These are phyloP conservation scores for Spilogale gracilis DNA, from an alignment of 2,113 vertebrate genomes.

Conservation along the genomic window DNA sequence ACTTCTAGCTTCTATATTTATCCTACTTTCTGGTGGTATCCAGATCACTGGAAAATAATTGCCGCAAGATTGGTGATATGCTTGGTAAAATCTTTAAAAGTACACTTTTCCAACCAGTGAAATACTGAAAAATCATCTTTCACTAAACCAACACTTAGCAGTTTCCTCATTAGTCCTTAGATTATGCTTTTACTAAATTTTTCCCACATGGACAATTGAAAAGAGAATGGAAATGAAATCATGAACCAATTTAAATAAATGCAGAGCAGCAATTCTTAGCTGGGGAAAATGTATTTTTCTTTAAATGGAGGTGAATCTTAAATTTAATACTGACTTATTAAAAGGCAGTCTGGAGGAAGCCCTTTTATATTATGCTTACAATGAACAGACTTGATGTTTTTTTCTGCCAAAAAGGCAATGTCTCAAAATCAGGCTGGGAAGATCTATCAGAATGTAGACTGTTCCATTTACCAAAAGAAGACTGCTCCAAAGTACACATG, in stretches of 20 bases:
- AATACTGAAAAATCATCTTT: background rate
- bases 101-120: background rate
- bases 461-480: background rate
- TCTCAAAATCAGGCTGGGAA: background rate
- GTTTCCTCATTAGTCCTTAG: background rate
- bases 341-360: background rate
- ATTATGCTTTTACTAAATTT: background rate
- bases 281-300: background rate
- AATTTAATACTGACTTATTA: background rate
- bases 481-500: background rate
- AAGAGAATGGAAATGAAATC: background rate
- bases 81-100: background rate
- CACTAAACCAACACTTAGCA: background rate
- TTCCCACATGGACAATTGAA: background rate
- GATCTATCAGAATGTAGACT: background rate
- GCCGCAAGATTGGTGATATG: background rate
- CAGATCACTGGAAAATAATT: background rate
- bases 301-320: background rate
- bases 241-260: background rate
- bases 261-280: background rate
- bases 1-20: fast-evolving
- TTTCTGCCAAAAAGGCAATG: background rate
- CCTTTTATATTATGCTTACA: background rate
- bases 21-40: background rate
- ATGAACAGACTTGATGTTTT: background rate